These are phyloP conservation scores for Mus pahari DNA, from an alignment of 2,113 vertebrate genomes.

Conservation along the genomic window DNA sequence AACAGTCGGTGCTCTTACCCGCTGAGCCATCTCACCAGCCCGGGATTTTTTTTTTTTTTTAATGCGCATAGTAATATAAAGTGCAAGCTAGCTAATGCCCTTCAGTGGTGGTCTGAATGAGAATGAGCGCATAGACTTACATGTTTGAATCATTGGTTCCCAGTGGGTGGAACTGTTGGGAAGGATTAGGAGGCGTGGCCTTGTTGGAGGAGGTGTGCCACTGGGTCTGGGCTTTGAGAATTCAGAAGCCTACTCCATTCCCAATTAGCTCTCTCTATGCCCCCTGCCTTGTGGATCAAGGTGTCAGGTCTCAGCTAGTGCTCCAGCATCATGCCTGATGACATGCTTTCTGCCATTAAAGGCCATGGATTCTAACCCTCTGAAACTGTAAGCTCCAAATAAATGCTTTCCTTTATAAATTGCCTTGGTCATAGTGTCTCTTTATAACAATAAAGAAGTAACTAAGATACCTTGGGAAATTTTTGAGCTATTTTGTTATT, in stretches of 20 bases:
- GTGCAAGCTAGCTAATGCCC: not conserved
- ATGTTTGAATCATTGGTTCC: not conserved
- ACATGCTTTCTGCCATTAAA: not conserved
- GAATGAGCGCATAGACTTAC: not conserved
- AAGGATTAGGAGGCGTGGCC: not conserved
- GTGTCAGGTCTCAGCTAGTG: not conserved
- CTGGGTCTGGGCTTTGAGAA: not conserved
- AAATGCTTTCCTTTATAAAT: not conserved
- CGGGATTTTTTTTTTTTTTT: too few relatives aligned
- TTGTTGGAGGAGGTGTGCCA: not conserved
- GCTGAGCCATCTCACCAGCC: too few relatives aligned
- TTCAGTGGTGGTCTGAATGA: not conserved
- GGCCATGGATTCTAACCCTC: not conserved
- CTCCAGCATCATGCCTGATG: not conserved
- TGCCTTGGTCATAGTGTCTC: not conserved
- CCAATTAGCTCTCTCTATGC: not conserved
- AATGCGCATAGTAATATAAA: not conserved
- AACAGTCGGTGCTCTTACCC: too few relatives aligned
- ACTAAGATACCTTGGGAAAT: not conserved
- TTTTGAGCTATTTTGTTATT: not conserved
- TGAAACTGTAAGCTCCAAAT: not conserved
- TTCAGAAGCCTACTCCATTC: not conserved
- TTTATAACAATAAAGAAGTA: not conserved
- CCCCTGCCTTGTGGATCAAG: not conserved
- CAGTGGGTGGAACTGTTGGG: not conserved